Evolutionary conservation across 2,888 invertebrate genomes (phyloP), one percentile per base, ranked within the genome.

Genomic region (Erebia epiphron): DNA sequence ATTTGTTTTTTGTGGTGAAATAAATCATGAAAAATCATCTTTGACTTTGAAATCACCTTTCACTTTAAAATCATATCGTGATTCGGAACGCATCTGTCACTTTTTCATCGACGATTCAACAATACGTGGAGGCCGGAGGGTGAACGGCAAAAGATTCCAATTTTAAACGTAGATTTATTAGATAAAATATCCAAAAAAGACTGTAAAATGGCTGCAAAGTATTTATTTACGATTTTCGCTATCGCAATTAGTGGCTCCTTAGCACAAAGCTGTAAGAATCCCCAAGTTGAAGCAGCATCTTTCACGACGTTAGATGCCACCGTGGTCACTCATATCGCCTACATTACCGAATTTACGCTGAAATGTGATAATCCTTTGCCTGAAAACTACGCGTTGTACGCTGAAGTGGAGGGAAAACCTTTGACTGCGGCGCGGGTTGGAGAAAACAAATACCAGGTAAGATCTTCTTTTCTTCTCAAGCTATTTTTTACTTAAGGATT

Each of bases 251-350:
- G 82, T 74, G 82, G 85, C 46, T 82, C 82, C 3, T 76, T 83
- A 3, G 89, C 86, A 13, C 82, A 89, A 67, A 87, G 83, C 75
- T 93, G 92, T 81, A 83, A 87, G 76, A 95, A 95, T 79, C 96
- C 96, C 7, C 94, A 96, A 92, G 95, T 96, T 13, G 94, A 95
- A 71, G 95, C 97, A n/a, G 95, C 95, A 67, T 95, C 96, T 0
- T 99, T 98, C 89, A 98, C 98, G 62, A 98, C 98, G 18, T 95
- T 96, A 86, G 99, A 99, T 93, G 98, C 98, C 0, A 98, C 98
- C 63, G 95, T 99, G 74, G 96, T 99, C 13, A 96, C 97, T 76
- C 97, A 95, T 85, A 97, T 99, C 77, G 98, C 98, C 0, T 98
- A 97, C 88, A 96, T 99, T 79, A 96, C 97, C 14, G 98, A 99